These are phyloP conservation scores for Channa argus DNA, from an alignment of 2,113 vertebrate genomes.

Conservation along the genomic window DNA sequence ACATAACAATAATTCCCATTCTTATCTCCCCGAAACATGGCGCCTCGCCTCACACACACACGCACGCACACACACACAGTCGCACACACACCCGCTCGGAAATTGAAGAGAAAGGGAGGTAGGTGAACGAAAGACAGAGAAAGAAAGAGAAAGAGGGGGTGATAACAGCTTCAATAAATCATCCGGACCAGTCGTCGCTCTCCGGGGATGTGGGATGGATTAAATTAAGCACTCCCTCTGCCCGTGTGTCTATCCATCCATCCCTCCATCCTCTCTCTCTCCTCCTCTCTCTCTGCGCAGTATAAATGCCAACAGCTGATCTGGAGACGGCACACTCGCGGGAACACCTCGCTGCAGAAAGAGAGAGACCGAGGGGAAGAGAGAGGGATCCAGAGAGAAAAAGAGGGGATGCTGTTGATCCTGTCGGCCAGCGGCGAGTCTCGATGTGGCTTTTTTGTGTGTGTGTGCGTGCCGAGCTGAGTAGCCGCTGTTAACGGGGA, in stretches of 20 bases:
- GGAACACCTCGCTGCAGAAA: constrained; percentile 71
- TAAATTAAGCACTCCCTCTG: constrained; percentile 87
- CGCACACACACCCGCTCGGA: constrained; percentile 18
- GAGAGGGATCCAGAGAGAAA: constrained; percentile 49
- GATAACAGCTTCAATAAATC: constrained; percentile 88
- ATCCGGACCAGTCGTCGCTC: constrained; percentile 82
- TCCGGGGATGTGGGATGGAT: constrained; percentile 87
- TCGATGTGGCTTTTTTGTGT: constrained; percentile 27
- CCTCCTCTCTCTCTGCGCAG: constrained; percentile 64
- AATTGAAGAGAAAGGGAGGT: constrained; percentile 51
- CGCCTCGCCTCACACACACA: constrained; percentile 31
- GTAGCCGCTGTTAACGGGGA: constrained; percentile 33
- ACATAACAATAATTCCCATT: constrained; percentile 70
- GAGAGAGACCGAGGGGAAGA: constrained; percentile 48
- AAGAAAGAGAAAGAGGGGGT: constrained; percentile 41
- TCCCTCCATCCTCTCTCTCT: constrained; percentile 46
- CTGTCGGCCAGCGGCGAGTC: constrained; percentile 38
- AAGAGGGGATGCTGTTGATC: constrained; percentile 59
- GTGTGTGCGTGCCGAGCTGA: neutral
- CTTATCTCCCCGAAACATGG: constrained; percentile 79
- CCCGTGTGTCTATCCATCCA: constrained; percentile 59
- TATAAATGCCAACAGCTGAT: constrained; percentile 89
- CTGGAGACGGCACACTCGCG: constrained; percentile 80
- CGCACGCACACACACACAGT: neutral
- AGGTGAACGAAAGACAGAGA: constrained; percentile 50